Evolutionary conservation across 2,113 vertebrate genomes (phyloP).

Genomic region (Sylvilagus bachmani): DNA sequence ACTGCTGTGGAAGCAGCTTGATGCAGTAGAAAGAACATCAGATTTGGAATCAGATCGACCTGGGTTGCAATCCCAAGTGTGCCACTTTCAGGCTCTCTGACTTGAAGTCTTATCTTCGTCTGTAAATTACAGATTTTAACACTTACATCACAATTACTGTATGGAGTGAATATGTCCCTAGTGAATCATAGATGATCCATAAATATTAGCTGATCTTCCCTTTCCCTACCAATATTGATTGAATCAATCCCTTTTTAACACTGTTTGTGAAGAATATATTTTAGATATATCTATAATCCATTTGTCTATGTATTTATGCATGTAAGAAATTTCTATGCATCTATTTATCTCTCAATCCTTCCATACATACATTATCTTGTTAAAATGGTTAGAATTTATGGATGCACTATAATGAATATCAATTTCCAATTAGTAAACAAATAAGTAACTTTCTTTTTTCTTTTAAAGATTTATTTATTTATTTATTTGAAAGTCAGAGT

Average conservation of each 20-base stretch:
- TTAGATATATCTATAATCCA: not conserved
- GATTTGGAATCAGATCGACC: constrained; percentile 33
- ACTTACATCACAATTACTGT: not conserved
- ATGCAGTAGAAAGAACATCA: constrained; percentile 57
- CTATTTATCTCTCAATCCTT: not conserved
- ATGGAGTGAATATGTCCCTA: not conserved
- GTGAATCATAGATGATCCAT: not conserved
- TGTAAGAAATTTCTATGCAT: not conserved
- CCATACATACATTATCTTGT: not conserved
- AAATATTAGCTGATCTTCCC: not conserved
- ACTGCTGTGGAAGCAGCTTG: constrained; percentile 74
- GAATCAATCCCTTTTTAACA: not conserved
- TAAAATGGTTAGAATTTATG: not conserved
- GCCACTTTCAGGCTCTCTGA: constrained; percentile 19
- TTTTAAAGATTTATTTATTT: no score
- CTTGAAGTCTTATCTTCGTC: not conserved
- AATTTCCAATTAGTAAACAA: not conserved
- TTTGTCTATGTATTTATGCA: not conserved
- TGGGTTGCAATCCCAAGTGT: constrained; percentile 39
- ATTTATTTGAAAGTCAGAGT: no score
- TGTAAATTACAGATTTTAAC: not conserved
- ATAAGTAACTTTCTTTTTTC: not conserved
- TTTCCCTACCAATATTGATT: not conserved
- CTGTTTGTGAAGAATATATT: not conserved
- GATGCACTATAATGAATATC: not conserved